A percentile compares a stretch with the other conserved stretches of the same genome.
Evolutionary conservation across 2,888 invertebrate genomes (phyloP).

Genomic region (Drosophila affinis): DNA sequence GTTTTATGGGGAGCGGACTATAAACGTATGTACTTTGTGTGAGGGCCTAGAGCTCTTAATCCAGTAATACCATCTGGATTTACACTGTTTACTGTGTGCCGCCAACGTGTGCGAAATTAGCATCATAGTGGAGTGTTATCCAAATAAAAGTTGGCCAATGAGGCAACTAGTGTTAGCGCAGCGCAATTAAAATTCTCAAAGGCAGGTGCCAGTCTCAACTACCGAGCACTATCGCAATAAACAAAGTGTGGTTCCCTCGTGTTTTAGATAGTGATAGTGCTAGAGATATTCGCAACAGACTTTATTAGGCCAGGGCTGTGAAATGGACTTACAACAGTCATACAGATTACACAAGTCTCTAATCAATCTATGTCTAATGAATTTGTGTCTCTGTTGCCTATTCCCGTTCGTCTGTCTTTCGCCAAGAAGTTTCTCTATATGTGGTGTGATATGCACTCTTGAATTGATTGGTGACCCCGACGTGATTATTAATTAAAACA

Average conservation of each 20-base stretch:
- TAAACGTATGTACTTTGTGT: not conserved
- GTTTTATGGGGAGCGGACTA: constrained; percentile 2
- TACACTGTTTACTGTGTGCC: constrained; percentile 25
- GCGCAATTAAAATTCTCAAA: constrained; percentile 23
- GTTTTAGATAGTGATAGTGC: constrained; percentile 13
- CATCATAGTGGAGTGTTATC: not conserved
- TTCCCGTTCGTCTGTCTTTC: not conserved
- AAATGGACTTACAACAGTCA: not conserved
- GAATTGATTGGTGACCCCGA: too few species aligned
- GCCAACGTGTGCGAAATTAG: not conserved
- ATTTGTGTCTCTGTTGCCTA: not conserved
- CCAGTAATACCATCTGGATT: constrained; percentile 1
- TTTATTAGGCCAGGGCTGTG: constrained; percentile 3
- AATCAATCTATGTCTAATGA: not conserved
- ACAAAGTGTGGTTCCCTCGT: constrained; percentile 8
- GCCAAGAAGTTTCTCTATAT: not conserved
- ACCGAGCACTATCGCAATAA: constrained; percentile 11
- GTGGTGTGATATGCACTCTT: too few species aligned
- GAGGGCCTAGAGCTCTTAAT: constrained; percentile 1
- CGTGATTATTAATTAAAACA: too few species aligned
- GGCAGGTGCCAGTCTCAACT: not conserved
- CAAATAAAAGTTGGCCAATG: constrained; percentile 4
- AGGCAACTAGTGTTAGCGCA: constrained; percentile 7
- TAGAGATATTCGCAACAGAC: constrained; percentile 6
- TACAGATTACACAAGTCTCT: not conserved